These are phyloP conservation scores for Forficula auricularia DNA, from an alignment of 1,140 invertebrate genomes.

Conservation along the genomic window DNA sequence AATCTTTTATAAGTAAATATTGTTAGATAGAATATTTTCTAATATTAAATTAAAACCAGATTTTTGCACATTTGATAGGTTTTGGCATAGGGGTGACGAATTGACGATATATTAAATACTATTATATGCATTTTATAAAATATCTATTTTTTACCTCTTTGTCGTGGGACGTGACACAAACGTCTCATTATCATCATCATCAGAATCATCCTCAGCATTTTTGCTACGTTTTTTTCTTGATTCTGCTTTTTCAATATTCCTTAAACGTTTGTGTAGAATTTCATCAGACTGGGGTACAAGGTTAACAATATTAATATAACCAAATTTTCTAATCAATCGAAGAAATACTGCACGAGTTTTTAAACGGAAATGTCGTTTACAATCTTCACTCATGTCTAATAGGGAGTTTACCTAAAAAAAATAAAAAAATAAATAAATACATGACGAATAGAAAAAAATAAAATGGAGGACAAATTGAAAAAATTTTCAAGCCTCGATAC, in stretches of 20 bases:
- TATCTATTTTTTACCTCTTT: slow-evolving; percentile 33
- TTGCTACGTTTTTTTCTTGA: slow-evolving; percentile 47
- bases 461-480: slow-evolving; percentile 6
- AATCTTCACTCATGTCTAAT: slow-evolving; percentile 62
- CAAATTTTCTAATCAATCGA: slow-evolving; percentile 65
- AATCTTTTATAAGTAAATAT: too few relatives aligned
- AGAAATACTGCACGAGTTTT: slow-evolving; percentile 67
- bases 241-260: slow-evolving; percentile 65
- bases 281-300: slow-evolving; percentile 50
- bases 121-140: too few relatives aligned
- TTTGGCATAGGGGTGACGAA: too few relatives aligned
- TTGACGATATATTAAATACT: too few relatives aligned
- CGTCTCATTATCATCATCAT: slow-evolving; percentile 27
- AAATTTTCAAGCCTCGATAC: background rate
- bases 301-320: slow-evolving; percentile 46
- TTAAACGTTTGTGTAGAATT: slow-evolving; percentile 54
- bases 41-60: too few relatives aligned
- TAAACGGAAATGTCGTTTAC: slow-evolving; percentile 60
- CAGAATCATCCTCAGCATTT: slow-evolving; percentile 25
- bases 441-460: too few relatives aligned
- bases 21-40: too few relatives aligned
- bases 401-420: slow-evolving; percentile 37
- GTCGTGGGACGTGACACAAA: slow-evolving; percentile 17
- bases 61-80: too few relatives aligned
- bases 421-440: slow-evolving; percentile 11